Evolutionary conservation across 2,888 invertebrate species (phyloP).

Genomic region (Hermaeophaga mercurialis): DNA sequence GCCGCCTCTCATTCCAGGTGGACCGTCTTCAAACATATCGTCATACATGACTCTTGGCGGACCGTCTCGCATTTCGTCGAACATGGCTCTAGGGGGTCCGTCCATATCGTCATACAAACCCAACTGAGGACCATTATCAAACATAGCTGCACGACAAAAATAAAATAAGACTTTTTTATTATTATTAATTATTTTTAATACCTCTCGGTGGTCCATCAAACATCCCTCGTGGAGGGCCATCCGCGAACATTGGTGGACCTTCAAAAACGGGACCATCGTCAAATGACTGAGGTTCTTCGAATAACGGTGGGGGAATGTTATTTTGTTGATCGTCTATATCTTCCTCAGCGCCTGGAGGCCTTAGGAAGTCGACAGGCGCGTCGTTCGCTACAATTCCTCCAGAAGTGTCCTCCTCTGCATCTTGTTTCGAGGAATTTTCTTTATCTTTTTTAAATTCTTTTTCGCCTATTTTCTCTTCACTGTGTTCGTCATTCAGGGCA

Average conservation of each 20-base stretch:
- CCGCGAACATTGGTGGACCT: constrained; percentile 10
- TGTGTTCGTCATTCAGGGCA: background rate
- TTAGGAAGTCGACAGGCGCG: background rate
- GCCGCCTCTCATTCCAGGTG: constrained; percentile 27
- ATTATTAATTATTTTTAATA: background rate
- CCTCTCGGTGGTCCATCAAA: constrained; percentile 18
- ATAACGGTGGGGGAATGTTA: constrained; percentile 8
- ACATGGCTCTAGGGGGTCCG: constrained; percentile 7
- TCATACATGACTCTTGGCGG: constrained; percentile 19
- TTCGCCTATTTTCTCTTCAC: background rate
- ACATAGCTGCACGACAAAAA: constrained; percentile 9
- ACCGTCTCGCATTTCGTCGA: constrained; percentile 21
- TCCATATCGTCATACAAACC: constrained; percentile 10
- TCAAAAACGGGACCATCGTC: constrained; percentile 24
- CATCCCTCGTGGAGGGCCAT: constrained; percentile 18
- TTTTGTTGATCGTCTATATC: background rate
- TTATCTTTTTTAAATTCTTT: background rate
- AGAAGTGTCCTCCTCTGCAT: no score
- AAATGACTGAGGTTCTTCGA: constrained; percentile 12
- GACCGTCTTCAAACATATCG: constrained; percentile 22
- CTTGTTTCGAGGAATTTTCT: background rate
- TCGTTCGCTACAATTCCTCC: no score
- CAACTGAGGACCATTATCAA: constrained; percentile 16
- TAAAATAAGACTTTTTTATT: background rate
- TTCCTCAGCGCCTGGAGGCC: background rate